Evolutionary conservation across 2,113 vertebrate species (phyloP), one percentile per base, ranked within the genome.

Genomic region (Apaloderma vittatum): DNA sequence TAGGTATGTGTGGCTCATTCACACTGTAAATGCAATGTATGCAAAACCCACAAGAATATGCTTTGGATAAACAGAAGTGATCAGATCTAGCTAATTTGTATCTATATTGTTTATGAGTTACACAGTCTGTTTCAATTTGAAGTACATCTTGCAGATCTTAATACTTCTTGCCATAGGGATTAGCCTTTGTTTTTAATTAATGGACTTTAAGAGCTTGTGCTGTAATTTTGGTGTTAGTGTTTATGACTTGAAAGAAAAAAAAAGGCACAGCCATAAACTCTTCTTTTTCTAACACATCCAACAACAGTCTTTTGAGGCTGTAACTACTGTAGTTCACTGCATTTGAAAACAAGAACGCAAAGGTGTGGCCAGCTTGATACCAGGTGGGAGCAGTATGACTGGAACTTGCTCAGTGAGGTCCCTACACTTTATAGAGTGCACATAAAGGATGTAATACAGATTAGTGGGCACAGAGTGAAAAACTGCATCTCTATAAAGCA

Each of bases 51-150:
- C 91, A 94, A 96, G 72, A 95, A 93, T 51, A 86, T 73, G 40
- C 72, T 93, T 94, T 89, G 66, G 63, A 29, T 87, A 97, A 97
- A 93, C 67, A 94, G 74, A 88, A 96, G 63, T 3, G 94, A 98
- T 97, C 93, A 94, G 84, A 97, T 86, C 73, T 26, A 82, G 78
- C 92, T 96, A 93, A 97, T 98, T 97, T 97, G 91, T 96, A 96
- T 71, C 37, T 65, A 32, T 86, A 93, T 95, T 97, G 94, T 92
- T 95, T 97, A 83, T 68, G 65, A 95, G 78, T 97, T 94, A 88
- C 22, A 49, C 49, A 87, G 86, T 97, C 67, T 4, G 82, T 93
- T 97, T 97, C 86, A 94, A 94, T 98, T 97, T 96, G 68, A 91
- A 97, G 93, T 90, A 97, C 49, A 86, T 57, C 73, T 92, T 97